These are phyloP conservation scores for Anarhynchus alexandrinus DNA, from an alignment of 2,113 vertebrate species.

Conservation along the genomic window DNA sequence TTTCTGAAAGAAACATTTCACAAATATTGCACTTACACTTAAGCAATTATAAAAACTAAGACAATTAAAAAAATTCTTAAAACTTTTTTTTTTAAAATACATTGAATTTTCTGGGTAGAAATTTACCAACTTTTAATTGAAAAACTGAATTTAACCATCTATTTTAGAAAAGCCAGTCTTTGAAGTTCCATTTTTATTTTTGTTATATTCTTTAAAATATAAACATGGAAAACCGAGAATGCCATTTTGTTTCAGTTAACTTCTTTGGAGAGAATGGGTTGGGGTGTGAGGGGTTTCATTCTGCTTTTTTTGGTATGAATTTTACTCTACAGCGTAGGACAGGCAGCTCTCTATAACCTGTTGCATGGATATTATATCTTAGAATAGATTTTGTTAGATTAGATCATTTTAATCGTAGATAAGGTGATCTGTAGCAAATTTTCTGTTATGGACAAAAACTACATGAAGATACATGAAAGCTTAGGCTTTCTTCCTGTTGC, in stretches of 20 bases:
- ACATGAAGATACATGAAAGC: background rate
- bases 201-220: background rate
- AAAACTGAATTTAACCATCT: background rate
- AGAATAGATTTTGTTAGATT: background rate
- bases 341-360: background rate
- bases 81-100: background rate
- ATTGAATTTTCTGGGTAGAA: background rate
- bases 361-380: background rate
- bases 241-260: background rate
- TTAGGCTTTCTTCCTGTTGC: background rate
- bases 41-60: background rate
- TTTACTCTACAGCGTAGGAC: background rate
- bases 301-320: background rate
- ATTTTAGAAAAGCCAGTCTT: background rate
- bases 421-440: background rate
- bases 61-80: background rate
- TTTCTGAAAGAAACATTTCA: background rate
- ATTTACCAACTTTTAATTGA: background rate
- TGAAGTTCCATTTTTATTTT: background rate
- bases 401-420: background rate
- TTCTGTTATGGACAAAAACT: background rate
- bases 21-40: background rate
- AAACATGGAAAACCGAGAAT: background rate
- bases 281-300: background rate
- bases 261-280: background rate